Evolutionary conservation across 1,140 invertebrate species (phyloP), one percentile per base, ranked within the genome.

Genomic region (Brachionus rubens): DNA sequence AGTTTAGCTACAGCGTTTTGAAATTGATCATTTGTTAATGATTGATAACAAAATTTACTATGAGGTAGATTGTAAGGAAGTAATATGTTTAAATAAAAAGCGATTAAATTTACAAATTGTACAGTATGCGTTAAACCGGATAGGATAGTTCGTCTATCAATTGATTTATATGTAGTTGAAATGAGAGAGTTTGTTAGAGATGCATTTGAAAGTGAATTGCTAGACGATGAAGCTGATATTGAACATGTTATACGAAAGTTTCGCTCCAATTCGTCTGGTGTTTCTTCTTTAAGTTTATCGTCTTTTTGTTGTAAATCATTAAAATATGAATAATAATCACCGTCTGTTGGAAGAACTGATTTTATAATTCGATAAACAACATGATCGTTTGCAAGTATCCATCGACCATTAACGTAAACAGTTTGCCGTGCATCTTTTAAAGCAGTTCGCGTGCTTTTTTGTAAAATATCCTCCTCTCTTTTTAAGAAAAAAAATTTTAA

Each of bases 381-480:
- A 14, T 72, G 46, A 26, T 72, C 68, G 46, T 72, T 72, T 16
- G 68, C 46, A 2, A 72, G 41, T 50, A 72, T 72, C 68, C 68
- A 72, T 48, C 68, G 4, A 1, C 68, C 68, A 21, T 72, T 72
- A 5, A 72, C 68, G 24, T 72, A 72, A 36, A 72, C 68, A 40
- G 68, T 72, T 72, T 72, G 68, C 33, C 47, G 46, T 3, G 68
- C 68, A 24, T 72, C 68, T 52, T 72, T 72, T 24, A 72, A 40
- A 48, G 68, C 68, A 26, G 68, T 72, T 19, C 46, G 46, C 48
- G 68, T 72, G 47, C 68, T 72, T 41, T 72, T 72, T 52, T 72
- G 68, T 54, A 48, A 36, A 16, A 72, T 72, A 24, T 72, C 68
- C 33, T 72, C 68, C 14, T 72, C 68, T 72, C 59, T 65, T 41